A percentile compares a stretch with the other conserved stretches of the same genome.
These are phyloP conservation scores for Nannoperca australis DNA, from an alignment of 2,797 vertebrate genomes.

Conservation along the genomic window DNA sequence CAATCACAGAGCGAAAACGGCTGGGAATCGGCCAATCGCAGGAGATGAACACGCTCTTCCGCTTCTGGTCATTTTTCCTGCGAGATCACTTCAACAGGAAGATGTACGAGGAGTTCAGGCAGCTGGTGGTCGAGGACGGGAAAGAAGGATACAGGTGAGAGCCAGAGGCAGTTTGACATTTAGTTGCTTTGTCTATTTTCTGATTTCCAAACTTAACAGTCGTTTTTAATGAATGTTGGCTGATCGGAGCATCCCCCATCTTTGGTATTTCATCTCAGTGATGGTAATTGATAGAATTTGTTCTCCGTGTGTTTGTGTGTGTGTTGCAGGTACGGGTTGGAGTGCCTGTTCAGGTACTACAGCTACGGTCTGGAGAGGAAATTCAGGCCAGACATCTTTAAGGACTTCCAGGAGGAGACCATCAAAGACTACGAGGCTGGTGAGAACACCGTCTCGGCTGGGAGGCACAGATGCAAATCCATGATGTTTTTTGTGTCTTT, in stretches of 20 bases:
- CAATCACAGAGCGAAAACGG: conserved; percentile 92
- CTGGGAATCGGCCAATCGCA: conserved; percentile 98
- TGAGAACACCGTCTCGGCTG: conserved; percentile 71
- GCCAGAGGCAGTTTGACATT: background rate
- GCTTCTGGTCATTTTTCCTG: conserved; percentile 99
- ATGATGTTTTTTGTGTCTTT: background rate
- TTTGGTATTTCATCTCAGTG: background rate
- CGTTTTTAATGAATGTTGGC: background rate
- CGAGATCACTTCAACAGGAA: conserved; percentile 99
- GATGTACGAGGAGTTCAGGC: conserved; percentile 98
- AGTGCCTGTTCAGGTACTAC: conserved; percentile 99
- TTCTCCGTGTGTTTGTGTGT: background rate
- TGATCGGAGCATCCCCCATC: no score
- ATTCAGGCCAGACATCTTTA: conserved; percentile 97
- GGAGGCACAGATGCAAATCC: background rate
- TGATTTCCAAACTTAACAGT: background rate
- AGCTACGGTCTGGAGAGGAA: conserved; percentile 98
- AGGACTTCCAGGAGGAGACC: conserved; percentile 98
- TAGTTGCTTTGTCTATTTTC: background rate
- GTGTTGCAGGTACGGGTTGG: conserved; percentile 92
- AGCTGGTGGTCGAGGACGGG: conserved; percentile 96
- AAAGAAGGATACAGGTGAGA: conserved; percentile 96
- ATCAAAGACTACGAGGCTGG: conserved; percentile 96
- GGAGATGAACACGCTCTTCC: conserved; percentile 99
- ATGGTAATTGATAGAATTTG: background rate